Base-by-base conservation (phyloP, 92 coral and sea anemone genomes). In the Bergia sp. region DNA sequence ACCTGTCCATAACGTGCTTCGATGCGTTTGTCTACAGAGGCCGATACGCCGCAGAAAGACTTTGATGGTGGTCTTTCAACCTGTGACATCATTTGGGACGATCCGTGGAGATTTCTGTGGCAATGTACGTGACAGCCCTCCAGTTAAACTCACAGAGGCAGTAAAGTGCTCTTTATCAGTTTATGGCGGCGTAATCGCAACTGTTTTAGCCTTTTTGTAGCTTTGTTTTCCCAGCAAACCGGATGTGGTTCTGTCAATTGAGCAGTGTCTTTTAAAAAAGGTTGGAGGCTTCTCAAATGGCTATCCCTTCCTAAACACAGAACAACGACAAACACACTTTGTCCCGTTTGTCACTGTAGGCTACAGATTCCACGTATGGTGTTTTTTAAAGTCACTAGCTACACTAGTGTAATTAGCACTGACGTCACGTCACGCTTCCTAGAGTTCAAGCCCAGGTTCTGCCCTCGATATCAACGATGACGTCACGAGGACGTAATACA, bases 1-100 rank as follows among this genome's bases (percentile, higher is more conserved):
- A 55, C 65, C 7, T 44, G 45, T 44, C 45, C 91, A 82, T 86
- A 90, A 57, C 95, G 80, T 50, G 94, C 93, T 43, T 95, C 92
- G 55, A 86, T 95, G 29, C 81, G 87, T 9, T 90, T 91, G 37
- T 95, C 98, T 64, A 91, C 49, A 57, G 98, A 91, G 16, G 96
- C 90, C 41, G 89, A 76, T 64, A 95, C 85, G 47, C 94, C 96
- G 16, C 92, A 91, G 58, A 95, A 93, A 15, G 98, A 92, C 82
- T 95, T 91, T 38, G 95, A 88, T 37, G 88, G 41, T 29, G 89
- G 87, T 18, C 91, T 69, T 18, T 47, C 87, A 71, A 84, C 40
- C 64, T 36, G 75, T 29, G 87, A 84, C 87, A 84, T 84, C 37
- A 42, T 44, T 41, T 21, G 38, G 55, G 38, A 37, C n/a, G 40